These are phyloP conservation scores for Azorinus chamasolen DNA, from an alignment of 2,888 invertebrate species.

Conservation along the genomic window DNA sequence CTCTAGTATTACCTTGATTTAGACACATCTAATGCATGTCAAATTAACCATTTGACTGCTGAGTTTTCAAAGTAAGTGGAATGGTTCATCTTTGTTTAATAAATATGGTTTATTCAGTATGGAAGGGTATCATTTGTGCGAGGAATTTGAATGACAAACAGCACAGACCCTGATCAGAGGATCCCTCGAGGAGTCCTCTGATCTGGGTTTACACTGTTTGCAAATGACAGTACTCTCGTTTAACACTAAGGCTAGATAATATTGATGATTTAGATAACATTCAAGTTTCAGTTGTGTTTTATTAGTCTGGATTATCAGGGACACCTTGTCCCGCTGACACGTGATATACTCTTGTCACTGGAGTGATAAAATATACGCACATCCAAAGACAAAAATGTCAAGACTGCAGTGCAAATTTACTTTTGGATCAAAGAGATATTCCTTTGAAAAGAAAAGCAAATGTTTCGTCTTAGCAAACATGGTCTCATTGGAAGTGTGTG, in stretches of 20 bases:
- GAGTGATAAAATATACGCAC: conserved; percentile 12
- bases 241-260: neutral
- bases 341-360: conserved; percentile 42
- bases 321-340: conserved; percentile 48
- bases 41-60: too few species aligned
- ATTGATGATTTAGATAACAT: conserved; percentile 10
- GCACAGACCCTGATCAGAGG: too few species aligned
- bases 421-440: conserved; percentile 62
- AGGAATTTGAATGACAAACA: too few species aligned
- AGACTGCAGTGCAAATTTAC: conserved; percentile 59
- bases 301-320: conserved; percentile 32
- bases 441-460: conserved; percentile 59
- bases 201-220: too few species aligned
- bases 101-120: too few species aligned
- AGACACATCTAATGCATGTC: too few species aligned
- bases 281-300: conserved; percentile 25
- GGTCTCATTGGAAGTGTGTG: conserved; percentile 57
- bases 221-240: too few species aligned
- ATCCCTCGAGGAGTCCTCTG: too few species aligned
- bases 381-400: conserved; percentile 58
- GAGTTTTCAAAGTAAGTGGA: too few species aligned
- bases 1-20: too few species aligned
- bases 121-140: too few species aligned
- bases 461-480: conserved; percentile 60
- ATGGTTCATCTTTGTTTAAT: too few species aligned